Evolutionary conservation across 1,140 invertebrate genomes (phyloP).

Genomic region (Neoseiulus cucumeris): DNA sequence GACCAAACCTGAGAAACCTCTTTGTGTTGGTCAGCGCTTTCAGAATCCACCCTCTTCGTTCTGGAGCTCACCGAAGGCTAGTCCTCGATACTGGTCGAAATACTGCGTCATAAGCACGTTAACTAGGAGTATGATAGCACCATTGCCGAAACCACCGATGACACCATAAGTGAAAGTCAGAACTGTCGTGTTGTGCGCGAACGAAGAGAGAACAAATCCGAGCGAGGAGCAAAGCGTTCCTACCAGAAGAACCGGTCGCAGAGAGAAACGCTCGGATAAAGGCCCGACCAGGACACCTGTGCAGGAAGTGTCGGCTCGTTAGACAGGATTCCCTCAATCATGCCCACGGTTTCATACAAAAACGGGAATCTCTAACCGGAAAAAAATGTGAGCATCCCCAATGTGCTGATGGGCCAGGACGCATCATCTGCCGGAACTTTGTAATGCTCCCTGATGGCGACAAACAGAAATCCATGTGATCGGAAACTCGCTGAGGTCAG

Average conservation of each 20-base stretch:
- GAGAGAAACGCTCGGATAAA: too few species aligned
- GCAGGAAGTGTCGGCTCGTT: too few species aligned
- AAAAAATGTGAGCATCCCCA: neutral
- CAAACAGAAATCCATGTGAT: neutral
- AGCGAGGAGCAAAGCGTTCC: neutral
- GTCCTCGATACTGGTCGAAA: neutral
- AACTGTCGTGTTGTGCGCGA: neutral
- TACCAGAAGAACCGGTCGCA: neutral
- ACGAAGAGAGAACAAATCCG: neutral
- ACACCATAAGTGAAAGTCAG: neutral
- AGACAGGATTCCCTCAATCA: too few species aligned
- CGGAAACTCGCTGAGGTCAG: neutral
- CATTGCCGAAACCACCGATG: neutral
- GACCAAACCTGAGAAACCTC: too few species aligned
- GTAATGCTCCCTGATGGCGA: neutral
- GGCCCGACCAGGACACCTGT: too few species aligned
- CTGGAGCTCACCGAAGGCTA: neutral
- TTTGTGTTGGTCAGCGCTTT: too few species aligned
- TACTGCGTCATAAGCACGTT: neutral
- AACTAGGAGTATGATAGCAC: neutral
- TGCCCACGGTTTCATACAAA: too few species aligned
- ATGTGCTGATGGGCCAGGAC: neutral
- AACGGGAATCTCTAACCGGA: neutral
- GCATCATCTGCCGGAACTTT: neutral
- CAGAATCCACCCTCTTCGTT: too few species aligned